Evolutionary conservation across 2,888 invertebrate genomes (phyloP).

Genomic region (Dryobotodes eremita): DNA sequence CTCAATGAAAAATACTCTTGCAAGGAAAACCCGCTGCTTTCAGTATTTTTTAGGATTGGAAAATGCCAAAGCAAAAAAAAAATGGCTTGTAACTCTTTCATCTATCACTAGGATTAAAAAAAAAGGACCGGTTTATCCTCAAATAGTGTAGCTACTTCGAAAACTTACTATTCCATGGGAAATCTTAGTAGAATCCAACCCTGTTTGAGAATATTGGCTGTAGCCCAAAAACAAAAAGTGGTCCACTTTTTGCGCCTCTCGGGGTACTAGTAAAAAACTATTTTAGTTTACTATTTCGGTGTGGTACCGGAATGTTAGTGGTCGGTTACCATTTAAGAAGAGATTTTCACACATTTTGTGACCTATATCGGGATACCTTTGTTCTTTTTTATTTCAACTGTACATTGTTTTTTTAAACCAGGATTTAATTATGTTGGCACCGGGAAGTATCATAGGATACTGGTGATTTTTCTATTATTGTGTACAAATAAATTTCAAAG

Average conservation of each 20-base stretch:
- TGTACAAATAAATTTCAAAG: no score
- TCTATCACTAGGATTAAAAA: background rate
- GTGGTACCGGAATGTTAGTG: background rate
- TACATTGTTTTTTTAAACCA: background rate
- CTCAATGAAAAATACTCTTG: background rate
- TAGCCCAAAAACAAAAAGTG: background rate
- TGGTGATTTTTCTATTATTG: no score
- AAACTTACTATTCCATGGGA: background rate
- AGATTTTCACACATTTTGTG: conserved; percentile 15
- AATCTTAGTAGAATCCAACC: background rate
- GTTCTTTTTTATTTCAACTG: background rate
- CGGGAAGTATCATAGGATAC: no score
- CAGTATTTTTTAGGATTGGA: background rate
- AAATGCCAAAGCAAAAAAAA: background rate
- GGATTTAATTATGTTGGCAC: no score
- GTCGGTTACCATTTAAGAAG: background rate
- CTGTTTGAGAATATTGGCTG: background rate
- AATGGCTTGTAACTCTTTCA: background rate
- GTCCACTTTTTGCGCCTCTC: background rate
- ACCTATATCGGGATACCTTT: background rate
- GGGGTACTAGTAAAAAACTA: background rate
- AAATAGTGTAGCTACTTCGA: background rate
- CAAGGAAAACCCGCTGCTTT: background rate
- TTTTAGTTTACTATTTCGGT: conserved; percentile 7
- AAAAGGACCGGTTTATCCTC: background rate